Evolutionary conservation across 2,888 invertebrate species (phyloP), one percentile per base, ranked within the genome.

Genomic region (Epinotia brunnichana): DNA sequence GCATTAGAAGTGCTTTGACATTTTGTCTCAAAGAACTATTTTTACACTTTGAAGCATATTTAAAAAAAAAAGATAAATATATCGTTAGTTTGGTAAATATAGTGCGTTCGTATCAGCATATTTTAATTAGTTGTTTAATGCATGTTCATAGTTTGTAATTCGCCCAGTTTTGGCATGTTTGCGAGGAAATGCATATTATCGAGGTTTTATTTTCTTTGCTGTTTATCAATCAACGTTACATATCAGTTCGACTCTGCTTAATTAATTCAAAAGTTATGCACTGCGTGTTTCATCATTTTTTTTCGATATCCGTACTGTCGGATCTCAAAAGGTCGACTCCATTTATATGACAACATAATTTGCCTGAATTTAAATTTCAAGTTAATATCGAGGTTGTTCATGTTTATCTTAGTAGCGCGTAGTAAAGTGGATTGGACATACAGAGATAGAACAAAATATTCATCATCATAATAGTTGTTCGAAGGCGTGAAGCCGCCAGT

Each of bases 91-190:
- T 90, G 79, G 80, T 91, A 90, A 89, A 84, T 86, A 82, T 91
- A 90, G 87, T 81, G 82, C 82, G 84, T 90, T 91, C 90, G 90
- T 87, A 86, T 78, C 89, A 89, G 83, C 85, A 88, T 91, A 91
- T 90, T 91, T 90, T 90, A 92, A 90, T 88, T 90, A 91, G 90
- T 85, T 80, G 83, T 90, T 90, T 90, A 91, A 89, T 92, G 89
- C 90, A 90, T 91, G 90, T 89, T 87, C 84, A 85, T 92, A 91
- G 90, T 84, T 63, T 63, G 73, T 91, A 90, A 88, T 85, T 84
- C 80, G 85, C 85, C 84, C 83, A 84, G 82, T 88, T 78, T 80
- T 78, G 82, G 80, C 81, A 77, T 80, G 79, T 83, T 83, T 82
- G 84, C 82, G 81, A 83, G 81, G 80, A 78, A 82, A 81, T 82